Evolutionary conservation across 2,888 invertebrate species (phyloP).

Genomic region (Teleogryllus oceanicus): DNA sequence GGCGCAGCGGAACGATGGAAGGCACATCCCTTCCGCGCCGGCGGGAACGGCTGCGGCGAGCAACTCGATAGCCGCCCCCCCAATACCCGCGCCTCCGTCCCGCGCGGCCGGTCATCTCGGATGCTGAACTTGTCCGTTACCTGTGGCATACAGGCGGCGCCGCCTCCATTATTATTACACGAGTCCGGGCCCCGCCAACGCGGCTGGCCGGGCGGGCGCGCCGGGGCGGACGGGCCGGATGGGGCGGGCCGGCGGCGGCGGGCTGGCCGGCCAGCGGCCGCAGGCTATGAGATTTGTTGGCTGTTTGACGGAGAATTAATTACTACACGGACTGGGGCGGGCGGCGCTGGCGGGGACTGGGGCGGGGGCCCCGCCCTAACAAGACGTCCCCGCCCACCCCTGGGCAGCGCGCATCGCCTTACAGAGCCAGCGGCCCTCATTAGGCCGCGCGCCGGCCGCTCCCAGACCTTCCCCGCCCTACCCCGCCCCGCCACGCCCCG

Average conservation of each 20-base stretch:
- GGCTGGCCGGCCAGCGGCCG: background rate
- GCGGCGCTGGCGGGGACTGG: background rate
- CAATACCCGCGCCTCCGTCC: background rate
- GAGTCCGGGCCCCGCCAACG: background rate
- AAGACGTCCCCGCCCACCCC: too few species aligned
- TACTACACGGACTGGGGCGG: background rate
- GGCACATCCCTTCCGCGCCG: background rate
- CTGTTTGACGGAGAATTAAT: conserved; percentile 18
- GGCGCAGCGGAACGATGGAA: too few species aligned
- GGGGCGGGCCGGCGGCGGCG: background rate
- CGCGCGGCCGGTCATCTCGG: background rate
- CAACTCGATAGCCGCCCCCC: too few species aligned
- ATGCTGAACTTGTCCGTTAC: conserved; percentile 10
- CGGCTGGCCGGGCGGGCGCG: background rate
- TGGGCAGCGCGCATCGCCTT: too few species aligned
- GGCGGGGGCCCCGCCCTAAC: too few species aligned
- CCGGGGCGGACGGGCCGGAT: background rate
- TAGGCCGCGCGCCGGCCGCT: too few species aligned
- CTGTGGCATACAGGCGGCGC: background rate
- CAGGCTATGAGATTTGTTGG: conserved; percentile 7
- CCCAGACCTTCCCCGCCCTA: too few species aligned
- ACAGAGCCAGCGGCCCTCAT: too few species aligned
- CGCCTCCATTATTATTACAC: conserved; percentile 18
- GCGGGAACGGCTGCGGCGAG: background rate
- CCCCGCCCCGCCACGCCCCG: too few species aligned